Percentiles rank a stretch among this genome's conserved stretches.
These are phyloP conservation scores for Castor canadensis DNA, from an alignment of 2,113 vertebrate genomes.

Conservation along the genomic window DNA sequence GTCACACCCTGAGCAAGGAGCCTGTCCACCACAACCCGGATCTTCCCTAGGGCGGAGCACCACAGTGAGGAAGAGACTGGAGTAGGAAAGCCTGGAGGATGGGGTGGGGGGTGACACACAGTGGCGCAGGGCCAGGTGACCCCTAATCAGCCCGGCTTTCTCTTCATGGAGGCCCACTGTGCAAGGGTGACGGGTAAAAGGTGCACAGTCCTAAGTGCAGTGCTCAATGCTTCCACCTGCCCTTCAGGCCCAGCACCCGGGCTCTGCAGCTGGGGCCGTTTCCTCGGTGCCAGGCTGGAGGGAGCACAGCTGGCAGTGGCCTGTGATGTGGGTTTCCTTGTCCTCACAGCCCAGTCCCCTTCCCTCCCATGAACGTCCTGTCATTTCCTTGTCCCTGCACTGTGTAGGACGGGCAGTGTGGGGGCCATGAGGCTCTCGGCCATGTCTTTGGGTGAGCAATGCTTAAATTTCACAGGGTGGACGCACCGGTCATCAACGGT, in stretches of 20 bases:
- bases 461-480: too few relatives aligned
- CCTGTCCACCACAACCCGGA: rapidly evolving
- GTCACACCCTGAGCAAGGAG: not conserved
- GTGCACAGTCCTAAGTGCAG: too few relatives aligned
- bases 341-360: not conserved
- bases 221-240: too few relatives aligned
- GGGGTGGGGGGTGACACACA: too few relatives aligned
- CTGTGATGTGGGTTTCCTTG: rapidly evolving
- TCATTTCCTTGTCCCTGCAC: too few relatives aligned
- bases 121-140: too few relatives aligned
- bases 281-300: rapidly evolving
- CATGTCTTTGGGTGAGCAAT: too few relatives aligned
- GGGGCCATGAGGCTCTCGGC: too few relatives aligned
- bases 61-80: too few relatives aligned
- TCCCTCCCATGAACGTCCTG: not conserved
- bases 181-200: too few relatives aligned
- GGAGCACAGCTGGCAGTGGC: not conserved
- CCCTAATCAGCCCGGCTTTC: not conserved
- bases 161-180: not conserved
- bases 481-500: too few relatives aligned
- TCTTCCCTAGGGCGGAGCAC: not conserved
- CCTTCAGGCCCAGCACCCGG: too few relatives aligned
- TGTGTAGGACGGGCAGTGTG: not conserved
- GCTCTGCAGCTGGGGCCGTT: rapidly evolving
- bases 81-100: not conserved